phyloP scores from a whole-genome alignment of 2,113 vertebrate species.

The Muntiacus reevesi region DNA sequence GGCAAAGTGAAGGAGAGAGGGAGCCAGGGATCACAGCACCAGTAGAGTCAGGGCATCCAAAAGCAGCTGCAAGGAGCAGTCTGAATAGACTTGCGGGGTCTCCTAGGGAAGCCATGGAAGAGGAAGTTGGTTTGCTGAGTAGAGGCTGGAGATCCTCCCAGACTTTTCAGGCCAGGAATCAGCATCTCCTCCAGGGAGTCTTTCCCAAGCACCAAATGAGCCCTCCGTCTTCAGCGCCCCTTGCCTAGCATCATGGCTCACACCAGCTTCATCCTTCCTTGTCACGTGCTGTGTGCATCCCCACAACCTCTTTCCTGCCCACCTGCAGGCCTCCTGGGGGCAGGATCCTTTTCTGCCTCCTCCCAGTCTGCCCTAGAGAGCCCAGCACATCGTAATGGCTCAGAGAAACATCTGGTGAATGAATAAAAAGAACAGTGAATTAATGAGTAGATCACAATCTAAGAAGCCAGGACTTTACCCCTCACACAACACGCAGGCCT shows the following conservation, averaged over 20 bases:
- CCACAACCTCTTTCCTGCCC: background rate
- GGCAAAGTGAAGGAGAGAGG: background rate
- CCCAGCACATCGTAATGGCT: background rate
- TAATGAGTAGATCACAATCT: background rate
- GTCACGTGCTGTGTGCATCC: background rate
- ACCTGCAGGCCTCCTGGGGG: background rate
- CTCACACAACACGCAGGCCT: background rate
- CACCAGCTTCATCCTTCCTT: background rate
- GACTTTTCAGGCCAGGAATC: background rate
- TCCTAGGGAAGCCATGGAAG: background rate
- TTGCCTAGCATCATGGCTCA: background rate
- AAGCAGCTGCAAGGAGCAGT: background rate
- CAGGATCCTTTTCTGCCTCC: background rate
- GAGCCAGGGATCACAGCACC: background rate
- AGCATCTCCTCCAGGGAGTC: background rate
- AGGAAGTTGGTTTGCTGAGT: background rate
- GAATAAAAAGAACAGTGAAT: background rate
- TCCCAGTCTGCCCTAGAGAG: background rate
- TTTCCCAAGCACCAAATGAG: background rate
- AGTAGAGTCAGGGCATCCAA: background rate
- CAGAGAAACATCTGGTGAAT: background rate
- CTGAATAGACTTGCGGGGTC: background rate
- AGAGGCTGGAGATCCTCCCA: background rate
- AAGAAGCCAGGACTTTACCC: background rate
- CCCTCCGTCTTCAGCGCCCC: no score